Percentiles rank a stretch among this genome's conserved stretches.
phyloP scores from a whole-genome alignment of 1,140 invertebrate species.

The Trichogramma pretiosum region DNA sequence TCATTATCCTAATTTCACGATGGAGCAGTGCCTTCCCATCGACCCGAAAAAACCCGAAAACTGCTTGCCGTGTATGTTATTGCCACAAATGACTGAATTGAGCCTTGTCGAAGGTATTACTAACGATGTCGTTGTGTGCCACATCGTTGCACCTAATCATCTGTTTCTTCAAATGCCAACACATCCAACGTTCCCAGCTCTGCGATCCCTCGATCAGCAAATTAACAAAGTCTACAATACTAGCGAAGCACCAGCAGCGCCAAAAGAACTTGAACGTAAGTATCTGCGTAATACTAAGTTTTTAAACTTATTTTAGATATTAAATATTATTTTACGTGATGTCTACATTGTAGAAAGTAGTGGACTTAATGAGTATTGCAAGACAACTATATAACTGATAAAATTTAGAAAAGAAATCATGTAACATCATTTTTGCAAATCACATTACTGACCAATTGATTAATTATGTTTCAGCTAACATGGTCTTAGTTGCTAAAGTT shows the following conservation, averaged over 20 bases:
- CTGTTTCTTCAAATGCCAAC: constrained; percentile 89
- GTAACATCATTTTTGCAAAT: no score
- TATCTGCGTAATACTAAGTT: constrained; percentile 15
- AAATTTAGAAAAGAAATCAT: not conserved
- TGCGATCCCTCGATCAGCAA: constrained; percentile 65
- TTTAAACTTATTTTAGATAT: constrained; percentile 2
- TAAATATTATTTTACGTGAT: constrained; percentile 9
- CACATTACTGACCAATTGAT: no score
- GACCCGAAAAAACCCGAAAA: no score
- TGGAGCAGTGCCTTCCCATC: no score
- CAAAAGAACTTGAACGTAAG: constrained; percentile 54
- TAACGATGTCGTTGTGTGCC: constrained; percentile 82
- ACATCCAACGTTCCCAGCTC: constrained; percentile 78
- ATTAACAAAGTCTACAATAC: constrained; percentile 61
- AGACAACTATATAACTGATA: constrained; percentile 7
- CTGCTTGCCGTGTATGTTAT: no score
- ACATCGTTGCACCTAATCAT: constrained; percentile 73
- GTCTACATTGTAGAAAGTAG: constrained; percentile 13
- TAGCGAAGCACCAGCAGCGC: constrained; percentile 56
- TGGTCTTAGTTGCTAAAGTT: constrained; percentile 79
- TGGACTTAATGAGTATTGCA: constrained; percentile 7
- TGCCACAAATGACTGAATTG: no score
- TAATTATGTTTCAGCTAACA: no score
- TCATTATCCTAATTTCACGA: constrained; percentile 66
- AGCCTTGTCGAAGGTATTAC: constrained; percentile 82